A percentile compares a stretch with the other conserved stretches of the same genome.
Conservation (phyloP, 2,797 vertebrate species). For the Cossypha caffra region DNA sequence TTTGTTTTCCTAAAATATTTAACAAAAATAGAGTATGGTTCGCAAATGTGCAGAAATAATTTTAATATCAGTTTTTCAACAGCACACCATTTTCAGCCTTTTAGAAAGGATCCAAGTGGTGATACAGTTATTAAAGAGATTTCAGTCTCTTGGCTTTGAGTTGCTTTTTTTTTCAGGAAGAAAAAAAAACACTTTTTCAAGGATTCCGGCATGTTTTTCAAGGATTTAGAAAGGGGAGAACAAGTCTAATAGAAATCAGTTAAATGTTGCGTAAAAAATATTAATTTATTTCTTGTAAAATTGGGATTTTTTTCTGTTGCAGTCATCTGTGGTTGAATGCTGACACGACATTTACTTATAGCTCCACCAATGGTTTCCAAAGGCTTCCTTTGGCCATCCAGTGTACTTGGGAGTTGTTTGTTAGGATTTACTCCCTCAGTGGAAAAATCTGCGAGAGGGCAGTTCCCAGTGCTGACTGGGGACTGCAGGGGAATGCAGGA, state of each 20-base stretch:
- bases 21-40: neutral
- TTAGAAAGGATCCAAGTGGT: neutral
- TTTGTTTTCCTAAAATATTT: neutral
- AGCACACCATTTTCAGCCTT: neutral
- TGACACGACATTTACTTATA: accelerated
- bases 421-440: neutral
- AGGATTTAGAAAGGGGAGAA: neutral
- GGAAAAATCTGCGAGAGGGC: neutral
- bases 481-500: neutral
- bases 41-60: neutral
- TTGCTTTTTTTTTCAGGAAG: neutral
- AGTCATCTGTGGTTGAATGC: neutral
- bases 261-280: neutral
- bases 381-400: neutral
- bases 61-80: neutral
- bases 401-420: neutral
- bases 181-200: neutral
- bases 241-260: neutral
- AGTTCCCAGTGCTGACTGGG: accelerated
- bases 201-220: neutral
- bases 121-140: neutral
- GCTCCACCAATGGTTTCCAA: neutral
- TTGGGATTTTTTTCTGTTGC: neutral
- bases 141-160: neutral
- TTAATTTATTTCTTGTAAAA: neutral